Conservation (phyloP, 2,113 vertebrate species). For the Grammomys surdaster region DNA sequence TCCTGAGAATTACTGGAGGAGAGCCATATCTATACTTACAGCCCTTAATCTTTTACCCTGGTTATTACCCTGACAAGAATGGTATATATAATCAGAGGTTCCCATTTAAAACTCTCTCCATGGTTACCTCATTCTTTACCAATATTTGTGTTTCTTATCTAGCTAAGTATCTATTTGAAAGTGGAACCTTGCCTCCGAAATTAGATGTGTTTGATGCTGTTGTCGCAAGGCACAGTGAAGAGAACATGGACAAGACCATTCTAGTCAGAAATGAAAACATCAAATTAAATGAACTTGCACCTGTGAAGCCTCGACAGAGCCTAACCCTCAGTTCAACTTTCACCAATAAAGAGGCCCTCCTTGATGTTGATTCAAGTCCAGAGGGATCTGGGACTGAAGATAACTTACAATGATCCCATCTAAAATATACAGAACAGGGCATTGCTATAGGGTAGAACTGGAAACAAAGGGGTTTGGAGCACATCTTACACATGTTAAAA, state of each 20-base stretch:
- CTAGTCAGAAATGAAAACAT: slow-evolving; percentile 96
- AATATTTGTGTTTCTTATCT: slow-evolving; percentile 94
- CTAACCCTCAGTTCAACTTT: slow-evolving; percentile 92
- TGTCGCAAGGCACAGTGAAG: slow-evolving; percentile 95
- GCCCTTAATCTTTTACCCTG: slow-evolving; percentile 96
- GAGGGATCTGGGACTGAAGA: slow-evolving; percentile 92
- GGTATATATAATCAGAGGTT: slow-evolving; percentile 93
- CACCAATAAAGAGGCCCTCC: slow-evolving; percentile 93
- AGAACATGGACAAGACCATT: slow-evolving; percentile 98
- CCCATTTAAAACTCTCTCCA: slow-evolving; percentile 96
- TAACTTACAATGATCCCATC: slow-evolving; percentile 80
- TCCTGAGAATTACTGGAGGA: slow-evolving; percentile 95
- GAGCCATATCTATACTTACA: slow-evolving; percentile 96
- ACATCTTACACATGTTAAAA: slow-evolving; percentile 73
- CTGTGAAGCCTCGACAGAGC: slow-evolving; percentile 91
- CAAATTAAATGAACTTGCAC: slow-evolving; percentile 94
- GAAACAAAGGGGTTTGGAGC: slow-evolving; percentile 64
- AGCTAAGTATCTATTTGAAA: slow-evolving; percentile 97
- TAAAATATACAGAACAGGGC: slow-evolving; percentile 66
- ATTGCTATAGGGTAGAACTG: slow-evolving; percentile 41
- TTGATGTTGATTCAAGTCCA: slow-evolving; percentile 90
- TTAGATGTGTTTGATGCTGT: slow-evolving; percentile 96
- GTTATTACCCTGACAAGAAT: slow-evolving; percentile 90
- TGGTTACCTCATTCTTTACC: slow-evolving; percentile 94
- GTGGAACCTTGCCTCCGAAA: slow-evolving; percentile 94